phyloP scores from a whole-genome alignment of 2,888 invertebrate species.

The Morpho helenor region DNA sequence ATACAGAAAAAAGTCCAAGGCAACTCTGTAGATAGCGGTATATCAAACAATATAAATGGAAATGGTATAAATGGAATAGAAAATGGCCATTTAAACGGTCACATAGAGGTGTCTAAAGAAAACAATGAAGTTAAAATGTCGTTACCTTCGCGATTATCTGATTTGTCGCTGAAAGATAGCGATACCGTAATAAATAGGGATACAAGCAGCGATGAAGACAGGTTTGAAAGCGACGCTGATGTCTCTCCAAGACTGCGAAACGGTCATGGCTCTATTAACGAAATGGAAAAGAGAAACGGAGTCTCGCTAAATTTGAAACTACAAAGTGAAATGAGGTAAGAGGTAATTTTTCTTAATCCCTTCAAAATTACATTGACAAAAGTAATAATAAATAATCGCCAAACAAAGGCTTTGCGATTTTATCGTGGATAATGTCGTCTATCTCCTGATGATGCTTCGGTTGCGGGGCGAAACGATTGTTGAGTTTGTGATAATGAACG shows the following conservation, averaged over 20 bases:
- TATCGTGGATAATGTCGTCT: too few species aligned
- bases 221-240: slow-evolving; percentile 58
- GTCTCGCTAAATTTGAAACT: slow-evolving; percentile 65
- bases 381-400: too few species aligned
- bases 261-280: slow-evolving; percentile 39
- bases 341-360: too few species aligned
- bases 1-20: slow-evolving; percentile 55
- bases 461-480: too few species aligned
- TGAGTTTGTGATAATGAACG: too few species aligned
- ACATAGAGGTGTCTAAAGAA: slow-evolving; percentile 25
- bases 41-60: slow-evolving; percentile 60
- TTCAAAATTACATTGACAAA: too few species aligned
- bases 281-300: slow-evolving; percentile 56
- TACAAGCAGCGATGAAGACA: slow-evolving; percentile 62
- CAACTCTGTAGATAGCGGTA: slow-evolving; percentile 69
- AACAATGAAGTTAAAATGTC: slow-evolving; percentile 39
- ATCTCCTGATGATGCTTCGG: too few species aligned
- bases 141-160: slow-evolving; percentile 55
- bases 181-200: slow-evolving; percentile 49
- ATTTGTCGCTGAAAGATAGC: slow-evolving; percentile 58
- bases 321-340: slow-evolving; percentile 70
- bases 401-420: too few species aligned
- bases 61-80: slow-evolving; percentile 34
- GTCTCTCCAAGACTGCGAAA: slow-evolving; percentile 47
- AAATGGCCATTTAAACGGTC: slow-evolving; percentile 36